Evolutionary conservation across 2,113 vertebrate genomes (phyloP).

Genomic region (Pyrgilauda ruficollis): DNA sequence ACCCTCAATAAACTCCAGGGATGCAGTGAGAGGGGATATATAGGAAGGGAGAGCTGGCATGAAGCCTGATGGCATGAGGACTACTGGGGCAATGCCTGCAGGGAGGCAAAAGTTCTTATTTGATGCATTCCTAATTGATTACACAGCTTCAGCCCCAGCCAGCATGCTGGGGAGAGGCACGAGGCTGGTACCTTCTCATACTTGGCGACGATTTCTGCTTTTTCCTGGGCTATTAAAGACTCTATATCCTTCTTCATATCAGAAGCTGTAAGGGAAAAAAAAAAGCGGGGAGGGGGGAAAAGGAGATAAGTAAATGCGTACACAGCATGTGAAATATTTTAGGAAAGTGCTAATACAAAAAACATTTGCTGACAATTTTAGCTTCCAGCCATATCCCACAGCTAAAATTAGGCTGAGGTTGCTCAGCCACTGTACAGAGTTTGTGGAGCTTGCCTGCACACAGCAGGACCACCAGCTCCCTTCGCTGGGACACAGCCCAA

Average conservation of each 20-base stretch:
- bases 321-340: not conserved
- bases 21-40: not conserved
- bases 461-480: not conserved
- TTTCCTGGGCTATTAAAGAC: conserved; percentile 86
- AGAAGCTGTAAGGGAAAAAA: conserved; percentile 73
- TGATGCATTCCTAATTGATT: not conserved
- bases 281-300: not conserved
- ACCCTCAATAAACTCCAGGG: not conserved
- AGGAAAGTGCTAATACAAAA: not conserved
- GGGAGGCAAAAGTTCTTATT: not conserved
- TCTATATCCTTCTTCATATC: conserved; percentile 96
- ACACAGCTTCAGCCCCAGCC: not conserved
- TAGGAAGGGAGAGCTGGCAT: not conserved
- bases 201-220: conserved; percentile 85
- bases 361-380: not conserved
- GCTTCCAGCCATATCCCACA: not conserved
- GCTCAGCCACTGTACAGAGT: not conserved
- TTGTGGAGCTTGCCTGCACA: not conserved
- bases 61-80: not conserved
- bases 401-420: not conserved
- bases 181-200: conserved; percentile 84
- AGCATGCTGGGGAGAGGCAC: fast-evolving
- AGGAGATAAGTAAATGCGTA: not conserved
- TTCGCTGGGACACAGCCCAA: not conserved
- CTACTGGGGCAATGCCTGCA: not conserved